Evolutionary conservation across 2,888 invertebrate species (phyloP), one percentile per base, ranked within the genome.

Genomic region (Panorpa germanica): DNA sequence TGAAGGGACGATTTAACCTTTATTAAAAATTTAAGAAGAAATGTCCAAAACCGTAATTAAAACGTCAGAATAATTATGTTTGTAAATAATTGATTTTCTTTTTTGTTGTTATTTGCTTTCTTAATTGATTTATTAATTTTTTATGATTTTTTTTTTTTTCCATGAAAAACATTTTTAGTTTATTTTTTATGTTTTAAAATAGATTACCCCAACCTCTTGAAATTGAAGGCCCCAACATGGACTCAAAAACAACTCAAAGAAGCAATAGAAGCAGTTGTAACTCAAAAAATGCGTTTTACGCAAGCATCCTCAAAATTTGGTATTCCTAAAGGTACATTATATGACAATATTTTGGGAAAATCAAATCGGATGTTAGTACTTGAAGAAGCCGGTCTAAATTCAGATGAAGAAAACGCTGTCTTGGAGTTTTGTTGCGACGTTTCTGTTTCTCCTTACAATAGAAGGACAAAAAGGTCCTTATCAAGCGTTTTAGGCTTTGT

Each of bases 301-400:
- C 74, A 75, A 50, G 76, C 77, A 1, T 68, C 75, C 9, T 59
- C 68, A 11, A 61, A 64, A 42, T 77, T 65, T 53, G 68, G 70
- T 35, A 75, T 77, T 46, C 77, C 76, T 1, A 77, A 76, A 49
- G 76, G 76, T 31, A 77, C 77, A 1, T 57, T 77, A 19, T 77
- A 77, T 53, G 76, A 77, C 53, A 77, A 76, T 46, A 75, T 76
- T 41, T 54, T 77, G 38, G 76, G 76, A 4, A 77, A 77, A 53
- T 70, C 73, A 6, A 75, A 74, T 50, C 60, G 77, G 29, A 76
- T 76, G 75, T 68, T 70, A 32, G 70, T 75, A 1, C 53, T 77
- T 36, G 74, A 74, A 43, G 74, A 76, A 45, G 69, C 70, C 2
- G 70, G 64, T 3, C 48, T 77, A 19, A 57, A 61, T 14, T 38